phyloP scores from a whole-genome alignment of 2,888 invertebrate species.

The Meghimatium bilineatum region DNA sequence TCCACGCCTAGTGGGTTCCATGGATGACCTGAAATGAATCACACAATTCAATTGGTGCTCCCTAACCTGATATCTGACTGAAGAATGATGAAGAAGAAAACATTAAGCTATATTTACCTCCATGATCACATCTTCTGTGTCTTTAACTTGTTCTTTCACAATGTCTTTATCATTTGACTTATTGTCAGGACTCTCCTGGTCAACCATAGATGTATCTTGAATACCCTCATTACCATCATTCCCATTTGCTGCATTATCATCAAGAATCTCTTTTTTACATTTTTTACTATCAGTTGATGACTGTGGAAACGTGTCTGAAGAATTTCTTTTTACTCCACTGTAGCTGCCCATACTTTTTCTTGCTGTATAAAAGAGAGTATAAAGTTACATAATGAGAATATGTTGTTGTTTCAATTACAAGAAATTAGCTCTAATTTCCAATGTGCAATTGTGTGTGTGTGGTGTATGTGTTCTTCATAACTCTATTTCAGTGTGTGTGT shows the following conservation, averaged over 20 bases:
- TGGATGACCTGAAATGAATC: no score
- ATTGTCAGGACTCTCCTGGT: background rate
- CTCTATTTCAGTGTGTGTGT: no score
- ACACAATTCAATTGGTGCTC: no score
- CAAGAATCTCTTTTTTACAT: slow-evolving; percentile 17
- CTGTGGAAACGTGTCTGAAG: slow-evolving; percentile 12
- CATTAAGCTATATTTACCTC: background rate
- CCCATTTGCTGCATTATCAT: background rate
- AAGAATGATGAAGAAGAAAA: background rate
- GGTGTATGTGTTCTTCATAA: no score
- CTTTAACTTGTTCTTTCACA: background rate
- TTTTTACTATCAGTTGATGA: slow-evolving; percentile 3
- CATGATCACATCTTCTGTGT: slow-evolving; percentile 14
- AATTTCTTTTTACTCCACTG: slow-evolving; percentile 35
- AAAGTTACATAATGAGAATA: no score
- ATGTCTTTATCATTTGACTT: background rate
- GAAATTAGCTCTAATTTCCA: no score
- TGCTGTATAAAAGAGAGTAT: slow-evolving; percentile 12
- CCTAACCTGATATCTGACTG: no score
- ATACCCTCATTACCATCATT: background rate
- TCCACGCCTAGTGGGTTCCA: no score
- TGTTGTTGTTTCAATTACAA: no score
- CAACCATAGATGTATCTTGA: background rate
- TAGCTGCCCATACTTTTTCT: slow-evolving; percentile 32
- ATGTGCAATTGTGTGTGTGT: no score